Conservation (phyloP, 1,140 invertebrate genomes). For the Triops longicaudatus region DNA sequence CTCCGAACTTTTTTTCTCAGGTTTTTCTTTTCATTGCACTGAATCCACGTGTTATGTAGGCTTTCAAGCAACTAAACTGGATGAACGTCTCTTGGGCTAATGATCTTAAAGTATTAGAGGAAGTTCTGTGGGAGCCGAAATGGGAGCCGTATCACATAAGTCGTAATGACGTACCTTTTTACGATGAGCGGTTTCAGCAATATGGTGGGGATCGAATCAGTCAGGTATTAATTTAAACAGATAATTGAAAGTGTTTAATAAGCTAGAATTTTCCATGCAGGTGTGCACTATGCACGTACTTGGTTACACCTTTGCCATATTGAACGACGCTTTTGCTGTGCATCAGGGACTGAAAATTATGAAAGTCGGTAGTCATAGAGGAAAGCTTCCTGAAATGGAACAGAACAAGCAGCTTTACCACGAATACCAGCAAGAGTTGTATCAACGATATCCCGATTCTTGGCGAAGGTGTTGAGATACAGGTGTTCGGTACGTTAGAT, state of each 20-base stretch:
- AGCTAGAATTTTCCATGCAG: not conserved
- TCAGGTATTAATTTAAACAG: constrained; percentile 42
- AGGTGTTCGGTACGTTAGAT: not conserved
- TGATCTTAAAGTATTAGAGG: not conserved
- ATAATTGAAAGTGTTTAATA: not conserved
- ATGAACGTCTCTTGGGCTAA: not conserved
- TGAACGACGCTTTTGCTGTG: not conserved
- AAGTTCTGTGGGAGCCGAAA: constrained; percentile 38
- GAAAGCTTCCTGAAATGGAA: not conserved
- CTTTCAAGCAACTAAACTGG: not conserved
- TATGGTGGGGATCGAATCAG: constrained; percentile 56
- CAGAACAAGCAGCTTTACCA: not conserved
- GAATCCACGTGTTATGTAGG: not conserved
- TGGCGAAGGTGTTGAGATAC: not conserved
- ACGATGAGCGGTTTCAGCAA: constrained; percentile 54
- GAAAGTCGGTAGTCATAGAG: not conserved
- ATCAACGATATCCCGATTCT: not conserved
- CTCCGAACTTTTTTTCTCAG: too few species aligned
- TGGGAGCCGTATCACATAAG: constrained; percentile 56
- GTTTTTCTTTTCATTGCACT: not conserved
- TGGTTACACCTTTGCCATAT: not conserved
- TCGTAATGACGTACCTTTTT: constrained; percentile 44
- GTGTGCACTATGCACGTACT: not conserved
- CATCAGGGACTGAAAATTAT: not conserved
- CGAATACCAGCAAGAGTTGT: not conserved